Conservation (phyloP, 2,113 vertebrate species). For the Oreotrochilus melanogaster region DNA sequence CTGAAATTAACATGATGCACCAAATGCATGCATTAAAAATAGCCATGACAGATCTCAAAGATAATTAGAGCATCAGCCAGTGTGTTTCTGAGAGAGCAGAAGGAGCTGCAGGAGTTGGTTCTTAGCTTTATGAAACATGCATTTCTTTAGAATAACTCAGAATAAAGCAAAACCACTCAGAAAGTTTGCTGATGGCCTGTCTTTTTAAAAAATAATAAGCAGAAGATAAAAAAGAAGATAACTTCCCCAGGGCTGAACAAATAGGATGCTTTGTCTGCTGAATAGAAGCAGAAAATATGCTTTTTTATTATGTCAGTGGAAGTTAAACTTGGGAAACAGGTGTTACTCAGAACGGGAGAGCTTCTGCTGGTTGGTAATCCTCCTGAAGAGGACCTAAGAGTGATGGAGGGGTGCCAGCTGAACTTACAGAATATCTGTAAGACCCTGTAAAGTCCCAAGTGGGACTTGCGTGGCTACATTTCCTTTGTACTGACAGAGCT, state of each 20-base stretch:
- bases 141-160: not conserved
- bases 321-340: not conserved
- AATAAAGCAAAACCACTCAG: not conserved
- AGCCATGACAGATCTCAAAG: not conserved
- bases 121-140: not conserved
- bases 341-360: not conserved
- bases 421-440: not conserved
- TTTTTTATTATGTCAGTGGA: not conserved
- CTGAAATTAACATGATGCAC: not conserved
- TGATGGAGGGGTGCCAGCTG: not conserved
- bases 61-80: not conserved
- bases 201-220: not conserved
- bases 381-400: not conserved
- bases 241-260: not conserved
- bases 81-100: not conserved
- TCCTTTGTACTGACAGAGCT: not conserved
- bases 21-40: slow-evolving; percentile 18
- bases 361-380: not conserved
- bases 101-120: not conserved
- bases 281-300: not conserved
- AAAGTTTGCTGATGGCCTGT: not conserved
- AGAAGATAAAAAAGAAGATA: not conserved
- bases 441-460: not conserved
- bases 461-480: not conserved
- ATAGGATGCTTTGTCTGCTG: not conserved